Base-by-base conservation (phyloP, 1,140 invertebrate genomes). In the Papilio glaucus region DNA sequence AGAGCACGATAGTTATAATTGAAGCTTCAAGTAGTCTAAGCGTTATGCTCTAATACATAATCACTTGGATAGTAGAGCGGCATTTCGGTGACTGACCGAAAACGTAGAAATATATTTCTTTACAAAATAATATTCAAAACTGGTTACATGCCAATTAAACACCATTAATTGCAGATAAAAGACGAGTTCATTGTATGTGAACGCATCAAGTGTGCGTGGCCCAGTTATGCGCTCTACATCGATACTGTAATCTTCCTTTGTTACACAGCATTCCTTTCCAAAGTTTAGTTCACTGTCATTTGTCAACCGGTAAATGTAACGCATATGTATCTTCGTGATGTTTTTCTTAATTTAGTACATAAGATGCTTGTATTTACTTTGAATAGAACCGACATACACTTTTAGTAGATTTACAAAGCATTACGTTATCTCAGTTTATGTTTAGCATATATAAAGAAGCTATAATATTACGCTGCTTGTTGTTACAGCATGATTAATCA, bases 221-320 rank as follows among this genome's bases (percentile, higher is more conserved):
- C 78, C 73, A 86, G 73, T 82, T 85, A 70, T 65, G 62, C 78
- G 83, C 77, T 85, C 84, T 71, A 86, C 70, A 77, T 87, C 77
- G 84, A 85, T 87, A 89, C 61, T 57, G 77, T 81, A 77, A 80
- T 83, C 77, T 72, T 62, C 39, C 49, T 72, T 76, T 53, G 65
- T 60, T 70, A 60, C 70, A 42, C 71, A 57, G 63, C 63, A 70
- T 37, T 69, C 72, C 41, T 73, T 74, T 71, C 71, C 74, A 37
- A 18, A 62, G 4, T 67, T 69, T 37, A 71, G 39, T 81, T 73
- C 62, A 77, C 49, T 60, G 53, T 57, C 33, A 26, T 29, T 29
- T 37, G 12, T 38, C 26, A 10, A 13, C 24, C n/a, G 26, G 61
- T 15, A 13, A 29, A 15, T 65, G 29, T 24, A 21, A 65, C 29